Conservation (phyloP, 2,888 invertebrate species). For the Eugnorisma glareosa region DNA sequence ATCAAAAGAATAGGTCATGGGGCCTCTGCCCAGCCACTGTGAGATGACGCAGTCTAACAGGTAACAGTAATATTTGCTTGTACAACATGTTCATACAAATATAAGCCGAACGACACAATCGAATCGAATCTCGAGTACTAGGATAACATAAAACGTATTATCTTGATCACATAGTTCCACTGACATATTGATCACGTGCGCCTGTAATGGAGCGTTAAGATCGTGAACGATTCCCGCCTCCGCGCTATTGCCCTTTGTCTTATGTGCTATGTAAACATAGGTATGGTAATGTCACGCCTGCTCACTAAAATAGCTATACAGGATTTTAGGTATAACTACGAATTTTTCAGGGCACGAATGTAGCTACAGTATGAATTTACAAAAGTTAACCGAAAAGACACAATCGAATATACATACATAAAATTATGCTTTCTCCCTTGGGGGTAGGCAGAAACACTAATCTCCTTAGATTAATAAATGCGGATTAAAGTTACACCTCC, state of each 20-base stretch:
- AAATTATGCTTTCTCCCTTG: neutral
- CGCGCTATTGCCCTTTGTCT: conserved; percentile 55
- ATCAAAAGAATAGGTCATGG: too few species aligned
- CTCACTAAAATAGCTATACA: neutral
- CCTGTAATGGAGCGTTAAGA: conserved; percentile 71
- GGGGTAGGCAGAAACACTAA: too few species aligned
- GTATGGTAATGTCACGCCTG: neutral
- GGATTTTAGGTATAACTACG: neutral
- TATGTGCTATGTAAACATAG: conserved; percentile 35
- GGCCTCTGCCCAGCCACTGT: too few species aligned
- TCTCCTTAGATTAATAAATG: neutral
- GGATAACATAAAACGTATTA: conserved; percentile 53
- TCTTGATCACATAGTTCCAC: conserved; percentile 56
- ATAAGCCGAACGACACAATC: conserved; percentile 2
- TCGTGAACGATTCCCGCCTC: conserved; percentile 67
- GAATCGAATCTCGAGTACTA: conserved; percentile 28
- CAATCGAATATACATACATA: neutral
- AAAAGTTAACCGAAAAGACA: neutral
- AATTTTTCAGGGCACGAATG: neutral
- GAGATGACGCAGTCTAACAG: too few species aligned
- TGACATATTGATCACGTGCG: conserved; percentile 74
- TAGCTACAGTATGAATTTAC: neutral
- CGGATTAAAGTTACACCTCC: neutral
- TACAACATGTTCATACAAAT: neutral
- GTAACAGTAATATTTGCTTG: too few species aligned